phyloP scores from a whole-genome alignment of 2,888 invertebrate genomes.

The Phalera bucephala region DNA sequence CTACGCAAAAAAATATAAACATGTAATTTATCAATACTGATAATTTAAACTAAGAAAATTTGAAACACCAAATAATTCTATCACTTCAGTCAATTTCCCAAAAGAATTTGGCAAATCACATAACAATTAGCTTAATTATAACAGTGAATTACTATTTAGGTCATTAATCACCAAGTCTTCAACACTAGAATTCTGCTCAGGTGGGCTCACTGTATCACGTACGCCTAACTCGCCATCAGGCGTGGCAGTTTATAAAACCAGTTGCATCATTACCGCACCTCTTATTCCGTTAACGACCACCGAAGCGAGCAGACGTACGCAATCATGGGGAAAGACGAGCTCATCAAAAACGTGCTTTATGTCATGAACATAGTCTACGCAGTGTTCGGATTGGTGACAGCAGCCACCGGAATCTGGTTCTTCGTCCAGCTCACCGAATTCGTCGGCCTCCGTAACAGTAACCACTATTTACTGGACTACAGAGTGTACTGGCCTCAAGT shows the following conservation, averaged over 20 bases:
- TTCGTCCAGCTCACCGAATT: conserved; percentile 75
- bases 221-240: conserved; percentile 28
- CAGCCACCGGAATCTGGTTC: conserved; percentile 76
- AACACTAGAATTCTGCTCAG: too few relatives aligned
- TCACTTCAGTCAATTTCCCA: too few relatives aligned
- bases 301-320: conserved; percentile 48
- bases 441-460: conserved; percentile 67
- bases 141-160: not conserved
- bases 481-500: conserved; percentile 77
- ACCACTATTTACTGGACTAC: conserved; percentile 75
- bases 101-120: too few relatives aligned
- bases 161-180: conserved; percentile 16
- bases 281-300: conserved; percentile 65
- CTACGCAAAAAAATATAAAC: too few relatives aligned
- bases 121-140: too few relatives aligned
- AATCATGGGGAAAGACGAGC: conserved; percentile 69
- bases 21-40: too few relatives aligned
- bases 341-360: conserved; percentile 67
- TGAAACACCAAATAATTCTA: too few relatives aligned
- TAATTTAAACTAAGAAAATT: too few relatives aligned
- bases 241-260: conserved; percentile 69
- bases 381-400: conserved; percentile 68
- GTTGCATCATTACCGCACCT: conserved; percentile 53
- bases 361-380: conserved; percentile 71
- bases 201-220: conserved; percentile 23